phyloP scores from a whole-genome alignment of 92 coral and sea anemone species.

The Paramuricea clavata region DNA sequence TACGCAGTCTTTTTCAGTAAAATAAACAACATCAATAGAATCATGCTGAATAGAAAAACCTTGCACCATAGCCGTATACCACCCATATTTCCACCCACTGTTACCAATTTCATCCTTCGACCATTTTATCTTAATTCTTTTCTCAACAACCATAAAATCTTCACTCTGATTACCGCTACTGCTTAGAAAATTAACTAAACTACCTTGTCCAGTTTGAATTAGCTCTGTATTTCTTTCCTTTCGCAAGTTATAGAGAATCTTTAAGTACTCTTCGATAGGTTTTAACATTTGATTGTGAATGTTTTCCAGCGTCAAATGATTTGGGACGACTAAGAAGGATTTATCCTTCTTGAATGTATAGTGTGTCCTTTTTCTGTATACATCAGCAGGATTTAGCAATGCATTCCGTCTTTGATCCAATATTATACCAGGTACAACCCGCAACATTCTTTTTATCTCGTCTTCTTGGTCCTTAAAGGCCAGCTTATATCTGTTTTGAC shows the following conservation, averaged over 20 bases:
- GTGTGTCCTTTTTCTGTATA: conserved; percentile 30
- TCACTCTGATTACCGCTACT: background rate
- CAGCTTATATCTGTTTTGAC: background rate
- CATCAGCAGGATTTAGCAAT: background rate
- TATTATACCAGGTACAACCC: background rate
- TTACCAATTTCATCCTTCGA: conserved; percentile 60
- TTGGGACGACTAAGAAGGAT: conserved; percentile 21
- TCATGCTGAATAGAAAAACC: conserved; percentile 16
- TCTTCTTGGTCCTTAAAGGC: conserved; percentile 28
- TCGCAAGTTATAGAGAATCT: conserved; percentile 26
- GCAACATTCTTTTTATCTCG: conserved; percentile 1
- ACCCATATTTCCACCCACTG: conserved; percentile 63
- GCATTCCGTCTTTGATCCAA: conserved; percentile 6
- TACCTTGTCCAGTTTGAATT: background rate
- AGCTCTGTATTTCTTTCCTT: background rate
- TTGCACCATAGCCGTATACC: conserved; percentile 48
- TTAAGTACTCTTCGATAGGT: conserved; percentile 23
- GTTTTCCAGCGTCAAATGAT: conserved; percentile 32
- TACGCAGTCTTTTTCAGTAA: background rate
- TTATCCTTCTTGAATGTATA: conserved; percentile 25
- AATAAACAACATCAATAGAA: conserved; percentile 5
- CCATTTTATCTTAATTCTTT: conserved; percentile 36
- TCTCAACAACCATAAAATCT: conserved; percentile 34
- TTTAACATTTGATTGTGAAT: conserved; percentile 32
- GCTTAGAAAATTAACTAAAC: conserved; percentile 11